These are phyloP conservation scores for Salmo trutta DNA, from an alignment of 2,797 vertebrate genomes.

Conservation along the genomic window DNA sequence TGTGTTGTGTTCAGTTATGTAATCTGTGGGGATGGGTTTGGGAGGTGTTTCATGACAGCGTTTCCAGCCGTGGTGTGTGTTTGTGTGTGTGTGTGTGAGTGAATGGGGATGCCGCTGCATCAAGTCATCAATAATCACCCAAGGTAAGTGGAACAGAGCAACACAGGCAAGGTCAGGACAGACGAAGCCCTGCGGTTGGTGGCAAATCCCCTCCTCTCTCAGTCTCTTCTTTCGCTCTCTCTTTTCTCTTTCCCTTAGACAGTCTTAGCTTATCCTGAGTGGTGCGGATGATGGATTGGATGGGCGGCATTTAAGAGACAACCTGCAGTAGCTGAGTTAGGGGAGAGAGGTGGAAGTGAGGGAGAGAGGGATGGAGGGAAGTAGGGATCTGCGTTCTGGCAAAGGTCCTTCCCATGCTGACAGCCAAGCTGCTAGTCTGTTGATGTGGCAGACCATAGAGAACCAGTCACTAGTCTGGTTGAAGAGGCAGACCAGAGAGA, in stretches of 20 bases:
- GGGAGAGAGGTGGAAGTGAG: conserved; percentile 33
- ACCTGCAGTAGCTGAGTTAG: conserved; percentile 39
- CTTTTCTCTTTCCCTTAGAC: too few species aligned
- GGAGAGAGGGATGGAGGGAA: conserved; percentile 8
- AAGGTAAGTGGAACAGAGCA: too few species aligned
- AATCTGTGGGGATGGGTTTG: conserved; percentile 5
- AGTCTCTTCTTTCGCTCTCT: too few species aligned
- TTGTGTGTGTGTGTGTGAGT: too few species aligned
- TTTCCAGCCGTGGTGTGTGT: neutral
- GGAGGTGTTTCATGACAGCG: conserved; percentile 46
- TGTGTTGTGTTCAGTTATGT: too few species aligned
- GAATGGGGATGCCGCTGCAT: too few species aligned
- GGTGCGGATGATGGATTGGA: neutral
- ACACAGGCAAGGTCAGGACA: too few species aligned
- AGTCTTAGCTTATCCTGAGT: too few species aligned
- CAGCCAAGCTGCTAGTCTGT: conserved; percentile 51
- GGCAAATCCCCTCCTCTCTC: too few species aligned
- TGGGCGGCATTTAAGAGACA: too few species aligned
- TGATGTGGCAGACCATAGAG: conserved; percentile 43
- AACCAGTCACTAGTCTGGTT: conserved; percentile 17
- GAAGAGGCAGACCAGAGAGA: conserved; percentile 42
- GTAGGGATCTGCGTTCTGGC: conserved; percentile 53
- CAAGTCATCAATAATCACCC: too few species aligned
- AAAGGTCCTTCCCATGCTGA: conserved; percentile 46
- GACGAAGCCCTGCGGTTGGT: too few species aligned